Evolutionary conservation across 2,888 invertebrate genomes (phyloP).

Genomic region (Eupelmus urozonus): DNA sequence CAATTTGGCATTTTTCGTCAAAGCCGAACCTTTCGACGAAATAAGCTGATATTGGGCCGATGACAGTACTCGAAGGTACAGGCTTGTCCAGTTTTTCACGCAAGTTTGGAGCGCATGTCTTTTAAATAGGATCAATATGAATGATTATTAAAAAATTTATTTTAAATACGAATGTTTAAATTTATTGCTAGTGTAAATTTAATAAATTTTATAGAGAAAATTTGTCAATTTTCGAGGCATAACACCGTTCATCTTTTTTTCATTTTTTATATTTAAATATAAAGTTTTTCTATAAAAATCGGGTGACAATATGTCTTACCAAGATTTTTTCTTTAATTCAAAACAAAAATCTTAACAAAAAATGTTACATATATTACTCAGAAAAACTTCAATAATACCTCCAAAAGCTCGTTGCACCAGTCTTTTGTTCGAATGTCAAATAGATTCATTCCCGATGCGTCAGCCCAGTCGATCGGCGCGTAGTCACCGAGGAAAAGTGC

Average conservation of each 20-base stretch:
- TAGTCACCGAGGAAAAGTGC: conserved; percentile 92
- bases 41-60: conserved; percentile 88
- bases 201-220: not conserved
- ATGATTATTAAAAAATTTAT: not conserved
- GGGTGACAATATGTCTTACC: not conserved
- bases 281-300: too few species aligned
- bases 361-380: not conserved
- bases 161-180: not conserved
- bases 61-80: conserved; percentile 83
- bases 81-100: conserved; percentile 86
- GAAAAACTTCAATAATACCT: conserved; percentile 78
- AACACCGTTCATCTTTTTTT: too few species aligned
- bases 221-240: too few species aligned
- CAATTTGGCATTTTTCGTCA: conserved; percentile 86
- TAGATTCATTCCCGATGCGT: conserved; percentile 98
- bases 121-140: too few species aligned
- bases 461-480: conserved; percentile 93
- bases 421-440: conserved; percentile 87
- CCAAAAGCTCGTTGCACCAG: conserved; percentile 87
- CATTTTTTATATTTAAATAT: too few species aligned
- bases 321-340: not conserved
- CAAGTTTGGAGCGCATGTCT: conserved; percentile 87
- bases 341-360: not conserved
- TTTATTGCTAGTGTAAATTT: not conserved
- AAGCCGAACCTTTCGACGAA: conserved; percentile 93